phyloP scores from a whole-genome alignment of 2,113 vertebrate genomes.

The Peromyscus californicus region DNA sequence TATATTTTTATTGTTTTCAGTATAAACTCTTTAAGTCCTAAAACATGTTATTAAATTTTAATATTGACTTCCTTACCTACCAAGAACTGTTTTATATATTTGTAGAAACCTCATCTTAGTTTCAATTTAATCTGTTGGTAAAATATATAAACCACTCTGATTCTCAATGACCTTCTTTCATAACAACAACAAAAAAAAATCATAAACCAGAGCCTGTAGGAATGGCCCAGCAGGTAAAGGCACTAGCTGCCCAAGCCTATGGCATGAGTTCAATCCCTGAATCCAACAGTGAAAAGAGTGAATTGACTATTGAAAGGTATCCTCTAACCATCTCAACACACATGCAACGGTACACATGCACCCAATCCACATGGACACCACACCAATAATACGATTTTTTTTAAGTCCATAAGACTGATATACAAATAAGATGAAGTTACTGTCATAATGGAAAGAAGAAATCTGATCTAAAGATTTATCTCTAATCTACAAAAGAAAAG shows the following conservation, averaged over 20 bases:
- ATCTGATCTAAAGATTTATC: slow-evolving; percentile 37
- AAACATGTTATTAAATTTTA: slow-evolving; percentile 46
- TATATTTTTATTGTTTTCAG: not conserved
- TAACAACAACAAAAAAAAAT: not conserved
- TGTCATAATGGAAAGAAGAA: slow-evolving; percentile 17
- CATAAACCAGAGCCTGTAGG: not conserved
- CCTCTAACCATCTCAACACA: not conserved
- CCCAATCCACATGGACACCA: not conserved
- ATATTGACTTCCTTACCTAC: slow-evolving; percentile 28
- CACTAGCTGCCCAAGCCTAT: not conserved
- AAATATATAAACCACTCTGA: slow-evolving; percentile 44
- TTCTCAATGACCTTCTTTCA: slow-evolving; percentile 26
- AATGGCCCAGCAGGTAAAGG: not conserved
- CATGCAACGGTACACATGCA: not conserved
- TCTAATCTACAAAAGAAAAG: slow-evolving; percentile 46
- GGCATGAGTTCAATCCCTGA: not conserved
- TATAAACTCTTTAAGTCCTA: slow-evolving; percentile 15
- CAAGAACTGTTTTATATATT: slow-evolving; percentile 7
- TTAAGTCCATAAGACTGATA: slow-evolving; percentile 11
- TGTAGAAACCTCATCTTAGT: slow-evolving; percentile 24
- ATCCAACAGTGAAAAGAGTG: not conserved
- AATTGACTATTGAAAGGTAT: not conserved
- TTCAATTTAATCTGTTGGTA: slow-evolving; percentile 49
- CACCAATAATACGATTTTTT: not conserved
- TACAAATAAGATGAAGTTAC: slow-evolving; percentile 52